A percentile compares a stretch with the other conserved stretches of the same genome.
phyloP scores from a whole-genome alignment of 2,888 invertebrate genomes.

The Glyphotaelius pellucidus region DNA sequence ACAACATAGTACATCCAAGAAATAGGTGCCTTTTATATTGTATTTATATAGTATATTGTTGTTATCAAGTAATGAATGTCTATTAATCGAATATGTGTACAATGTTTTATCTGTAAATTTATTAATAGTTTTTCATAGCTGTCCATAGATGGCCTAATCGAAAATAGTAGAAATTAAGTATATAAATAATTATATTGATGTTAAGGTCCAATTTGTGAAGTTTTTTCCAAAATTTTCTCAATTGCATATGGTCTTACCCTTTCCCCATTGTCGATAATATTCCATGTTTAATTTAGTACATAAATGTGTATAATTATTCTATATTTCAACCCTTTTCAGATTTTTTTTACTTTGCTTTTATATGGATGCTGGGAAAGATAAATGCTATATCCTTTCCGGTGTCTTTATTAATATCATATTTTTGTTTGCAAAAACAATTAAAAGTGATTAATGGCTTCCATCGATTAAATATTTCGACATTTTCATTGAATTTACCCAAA shows the following conservation, averaged over 20 bases:
- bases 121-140: neutral
- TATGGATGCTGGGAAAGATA: too few species aligned
- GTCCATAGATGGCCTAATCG: neutral
- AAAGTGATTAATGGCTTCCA: too few species aligned
- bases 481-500: too few species aligned
- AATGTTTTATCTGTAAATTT: neutral
- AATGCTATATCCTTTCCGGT: too few species aligned
- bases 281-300: too few species aligned
- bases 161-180: neutral
- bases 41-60: neutral
- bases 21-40: neutral
- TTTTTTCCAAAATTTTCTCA: neutral
- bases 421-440: too few species aligned
- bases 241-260: neutral
- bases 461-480: neutral
- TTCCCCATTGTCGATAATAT: neutral
- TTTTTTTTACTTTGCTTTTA: too few species aligned
- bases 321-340: too few species aligned
- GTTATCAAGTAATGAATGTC: neutral
- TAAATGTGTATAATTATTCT: too few species aligned
- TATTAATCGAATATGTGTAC: neutral
- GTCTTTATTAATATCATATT: too few species aligned
- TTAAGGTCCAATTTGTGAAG: neutral
- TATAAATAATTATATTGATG: neutral
- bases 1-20: neutral